Conservation (phyloP, 2,888 invertebrate genomes). For the Melanostoma mellinum region DNA sequence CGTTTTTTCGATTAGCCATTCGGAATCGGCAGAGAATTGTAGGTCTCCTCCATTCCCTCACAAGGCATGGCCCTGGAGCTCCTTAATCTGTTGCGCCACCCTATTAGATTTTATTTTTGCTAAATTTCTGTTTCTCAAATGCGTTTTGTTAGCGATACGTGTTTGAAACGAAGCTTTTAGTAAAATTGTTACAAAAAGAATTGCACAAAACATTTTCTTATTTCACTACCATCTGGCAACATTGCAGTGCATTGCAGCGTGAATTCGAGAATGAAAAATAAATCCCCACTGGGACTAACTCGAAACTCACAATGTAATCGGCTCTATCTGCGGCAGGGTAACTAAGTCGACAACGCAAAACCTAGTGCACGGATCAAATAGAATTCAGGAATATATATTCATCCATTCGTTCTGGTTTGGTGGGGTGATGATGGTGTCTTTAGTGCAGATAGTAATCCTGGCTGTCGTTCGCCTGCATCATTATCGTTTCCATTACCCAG, state of each 20-base stretch:
- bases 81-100: too few species aligned
- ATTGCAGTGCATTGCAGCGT: not conserved
- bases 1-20: too few species aligned
- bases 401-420: not conserved
- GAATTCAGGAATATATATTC: conserved; percentile 23
- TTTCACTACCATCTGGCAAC: conserved; percentile 20
- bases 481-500: conserved; percentile 57
- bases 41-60: too few species aligned
- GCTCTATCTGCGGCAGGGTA: conserved; percentile 49
- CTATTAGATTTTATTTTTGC: too few species aligned
- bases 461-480: conserved; percentile 48
- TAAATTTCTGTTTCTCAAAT: too few species aligned
- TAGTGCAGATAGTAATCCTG: conserved; percentile 44
- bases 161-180: not conserved
- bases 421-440: not conserved
- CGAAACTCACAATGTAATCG: conserved; percentile 51
- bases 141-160: not conserved
- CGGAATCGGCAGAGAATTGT: too few species aligned
- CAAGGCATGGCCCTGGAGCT: too few species aligned
- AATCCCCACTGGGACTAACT: conserved; percentile 45
- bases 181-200: not conserved
- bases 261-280: conserved; percentile 10
- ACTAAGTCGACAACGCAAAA: conserved; percentile 22
- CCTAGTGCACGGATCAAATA: conserved; percentile 35
- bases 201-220: not conserved